A percentile compares a stretch with the other conserved stretches of the same genome.
phyloP scores from a whole-genome alignment of 2,797 vertebrate species.

The Phoxinus dragarum region DNA sequence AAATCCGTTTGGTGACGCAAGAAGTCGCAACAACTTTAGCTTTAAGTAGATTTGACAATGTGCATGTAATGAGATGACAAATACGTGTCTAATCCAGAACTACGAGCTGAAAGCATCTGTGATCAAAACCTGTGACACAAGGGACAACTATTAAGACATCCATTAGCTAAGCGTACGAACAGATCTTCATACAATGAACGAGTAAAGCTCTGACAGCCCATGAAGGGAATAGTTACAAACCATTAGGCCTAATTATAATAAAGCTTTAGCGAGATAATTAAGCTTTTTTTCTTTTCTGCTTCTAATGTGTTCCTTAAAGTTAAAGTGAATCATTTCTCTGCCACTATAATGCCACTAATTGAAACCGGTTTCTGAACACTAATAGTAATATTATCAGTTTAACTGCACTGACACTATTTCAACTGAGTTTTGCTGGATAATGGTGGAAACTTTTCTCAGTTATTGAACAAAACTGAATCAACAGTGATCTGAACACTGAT shows the following conservation, averaged over 20 bases:
- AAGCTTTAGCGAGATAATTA: constrained; percentile 45
- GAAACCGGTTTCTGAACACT: not conserved
- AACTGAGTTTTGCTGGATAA: not conserved
- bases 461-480: not conserved
- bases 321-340: constrained; percentile 17
- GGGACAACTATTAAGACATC: constrained; percentile 22
- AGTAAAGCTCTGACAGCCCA: constrained; percentile 34
- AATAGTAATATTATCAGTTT: not conserved
- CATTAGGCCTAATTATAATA: constrained; percentile 41
- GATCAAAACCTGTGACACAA: constrained; percentile 3
- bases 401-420: not conserved
- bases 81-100: not conserved
- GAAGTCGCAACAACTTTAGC: not conserved
- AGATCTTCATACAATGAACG: not conserved
- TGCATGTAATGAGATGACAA: not conserved
- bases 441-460: not conserved
- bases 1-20: constrained; percentile 12
- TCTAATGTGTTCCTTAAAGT: constrained; percentile 16
- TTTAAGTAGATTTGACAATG: not conserved
- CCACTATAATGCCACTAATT: not conserved
- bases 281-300: constrained; percentile 16
- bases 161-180: constrained; percentile 6
- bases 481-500: not conserved
- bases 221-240: constrained; percentile 33
- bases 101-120: not conserved